Evolutionary conservation across 2,797 vertebrate genomes (phyloP), one percentile per base, ranked within the genome.

Genomic region (Typhlichthys eigenmanni): DNA sequence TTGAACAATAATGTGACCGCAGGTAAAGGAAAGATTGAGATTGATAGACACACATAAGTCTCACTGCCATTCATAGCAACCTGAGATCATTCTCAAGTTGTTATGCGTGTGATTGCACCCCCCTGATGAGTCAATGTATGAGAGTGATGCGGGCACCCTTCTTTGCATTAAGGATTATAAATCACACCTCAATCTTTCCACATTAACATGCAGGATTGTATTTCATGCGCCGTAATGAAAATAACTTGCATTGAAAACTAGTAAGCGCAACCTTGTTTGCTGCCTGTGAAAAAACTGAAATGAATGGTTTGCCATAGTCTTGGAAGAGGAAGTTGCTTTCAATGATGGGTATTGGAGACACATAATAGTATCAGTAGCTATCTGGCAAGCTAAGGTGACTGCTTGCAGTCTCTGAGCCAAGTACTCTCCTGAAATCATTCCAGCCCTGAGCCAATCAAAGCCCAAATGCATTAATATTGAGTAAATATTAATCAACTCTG

Each of bases 391-490:
- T 73, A 72, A 73, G 78, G 76, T 85, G 85, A 85, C 87, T 83
- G 72, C 34, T 86, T 90, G 82, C 47, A 70, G 83, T 84, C 72
- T 82, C 83, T 60, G 73, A 85, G 82, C 81, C 62, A 34, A 55
- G 72, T 69, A 69, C 75, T 79, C 78, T 80, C 85, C 78, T 82
- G 72, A 86, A 73, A 70, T 90, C 89, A 91, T 91, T 89, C 88
- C 88, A 84, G 89, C 86, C 87, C 78, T 68, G 84, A 91, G 90
- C 86, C 88, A 81, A 88, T 89, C 88, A 85, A 84, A 88, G 84
- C 87, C 89, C 76, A 85, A 86, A 84, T 81, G 83, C 86, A 89
- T 91, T 88, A 87, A 91, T 91, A 89, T 89, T 89, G 62, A 75
- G 72, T 76, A 81, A 89, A 91, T 90, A 91, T 92, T 89, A 91